phyloP scores from a whole-genome alignment of 35 echinoderm and acorn worm genomes.

The Anneissia japonica region DNA sequence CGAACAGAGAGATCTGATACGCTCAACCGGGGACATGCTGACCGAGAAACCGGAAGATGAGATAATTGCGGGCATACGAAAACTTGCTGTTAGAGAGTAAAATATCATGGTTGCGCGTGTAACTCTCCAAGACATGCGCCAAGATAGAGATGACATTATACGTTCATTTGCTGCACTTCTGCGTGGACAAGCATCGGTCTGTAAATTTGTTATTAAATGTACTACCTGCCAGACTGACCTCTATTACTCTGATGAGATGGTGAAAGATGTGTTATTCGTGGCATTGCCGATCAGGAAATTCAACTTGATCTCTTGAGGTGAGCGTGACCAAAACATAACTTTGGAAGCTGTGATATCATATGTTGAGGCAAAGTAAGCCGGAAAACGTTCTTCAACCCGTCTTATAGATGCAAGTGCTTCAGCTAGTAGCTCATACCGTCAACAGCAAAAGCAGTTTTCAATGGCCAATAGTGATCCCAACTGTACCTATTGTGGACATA shows the following conservation, averaged over 20 bases:
- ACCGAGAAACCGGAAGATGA: neutral
- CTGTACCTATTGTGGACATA: neutral
- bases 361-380: neutral
- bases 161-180: neutral
- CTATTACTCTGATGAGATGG: neutral
- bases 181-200: neutral
- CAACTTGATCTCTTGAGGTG: neutral
- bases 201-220: neutral
- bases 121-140: neutral
- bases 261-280: neutral
- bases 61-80: neutral
- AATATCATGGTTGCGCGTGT: neutral
- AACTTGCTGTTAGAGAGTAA: neutral
- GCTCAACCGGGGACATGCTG: no score
- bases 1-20: no score
- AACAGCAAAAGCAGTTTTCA: neutral
- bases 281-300: neutral
- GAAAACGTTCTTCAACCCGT: neutral
- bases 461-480: neutral
- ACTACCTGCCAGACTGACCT: neutral
- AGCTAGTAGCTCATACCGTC: neutral
- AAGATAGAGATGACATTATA: neutral
- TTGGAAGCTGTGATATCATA: neutral
- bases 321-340: neutral
- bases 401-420: neutral